These are phyloP conservation scores for Calyptommatus sinebrachiatus DNA, from an alignment of 2,113 vertebrate genomes.

Conservation along the genomic window DNA sequence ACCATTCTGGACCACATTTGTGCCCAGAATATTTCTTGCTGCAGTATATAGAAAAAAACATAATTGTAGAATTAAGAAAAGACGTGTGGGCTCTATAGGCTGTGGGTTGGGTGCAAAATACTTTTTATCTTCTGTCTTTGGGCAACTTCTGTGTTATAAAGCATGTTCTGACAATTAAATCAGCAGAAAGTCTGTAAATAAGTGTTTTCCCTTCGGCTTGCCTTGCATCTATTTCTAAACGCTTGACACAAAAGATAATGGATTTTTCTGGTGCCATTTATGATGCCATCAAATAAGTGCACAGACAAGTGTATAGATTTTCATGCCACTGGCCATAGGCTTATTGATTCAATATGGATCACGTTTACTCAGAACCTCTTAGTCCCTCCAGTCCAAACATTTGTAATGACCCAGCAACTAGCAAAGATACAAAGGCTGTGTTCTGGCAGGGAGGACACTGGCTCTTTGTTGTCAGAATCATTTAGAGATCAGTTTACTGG, in stretches of 20 bases:
- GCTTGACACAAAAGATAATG: slow-evolving; percentile 43
- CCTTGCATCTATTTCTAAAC: slow-evolving; percentile 32
- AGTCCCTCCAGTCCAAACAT: slow-evolving; percentile 20
- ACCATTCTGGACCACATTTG: background rate
- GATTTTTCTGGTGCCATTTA: slow-evolving; percentile 39
- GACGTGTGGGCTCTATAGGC: background rate
- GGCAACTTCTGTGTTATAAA: slow-evolving; percentile 25
- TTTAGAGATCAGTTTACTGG: background rate
- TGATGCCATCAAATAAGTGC: slow-evolving; percentile 39
- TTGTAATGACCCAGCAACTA: background rate
- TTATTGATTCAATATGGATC: slow-evolving; percentile 42
- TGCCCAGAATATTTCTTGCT: background rate
- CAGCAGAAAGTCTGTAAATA: slow-evolving; percentile 28
- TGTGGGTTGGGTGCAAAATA: background rate
- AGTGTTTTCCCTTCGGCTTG: slow-evolving; percentile 28
- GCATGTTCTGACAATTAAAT: slow-evolving; percentile 32
- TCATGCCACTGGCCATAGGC: slow-evolving; percentile 20
- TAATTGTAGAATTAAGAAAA: background rate
- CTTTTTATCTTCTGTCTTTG: slow-evolving; percentile 3
- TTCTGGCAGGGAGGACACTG: background rate
- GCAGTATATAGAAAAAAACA: background rate
- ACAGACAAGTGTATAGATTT: slow-evolving; percentile 40
- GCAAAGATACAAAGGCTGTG: background rate
- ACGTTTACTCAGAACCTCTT: slow-evolving; percentile 29
- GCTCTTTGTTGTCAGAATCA: slow-evolving; percentile 4